Evolutionary conservation across 2,888 invertebrate genomes (phyloP).

Genomic region (Philereme vetulata): DNA sequence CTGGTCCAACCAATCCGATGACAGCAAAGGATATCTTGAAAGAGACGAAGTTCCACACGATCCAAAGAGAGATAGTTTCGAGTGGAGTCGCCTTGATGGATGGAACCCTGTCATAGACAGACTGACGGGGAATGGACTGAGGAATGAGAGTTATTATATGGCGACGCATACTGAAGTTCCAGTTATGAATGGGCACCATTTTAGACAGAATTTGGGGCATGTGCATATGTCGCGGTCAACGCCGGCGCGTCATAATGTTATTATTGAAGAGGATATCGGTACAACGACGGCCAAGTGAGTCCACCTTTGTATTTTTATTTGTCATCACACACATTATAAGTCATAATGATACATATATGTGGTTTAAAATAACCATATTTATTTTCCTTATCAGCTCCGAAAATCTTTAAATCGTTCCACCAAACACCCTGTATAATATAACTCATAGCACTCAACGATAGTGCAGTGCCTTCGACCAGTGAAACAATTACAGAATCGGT

Average conservation of each 20-base stretch:
- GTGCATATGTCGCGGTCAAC: constrained; percentile 76
- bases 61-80: constrained; percentile 80
- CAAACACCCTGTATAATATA: too few species aligned
- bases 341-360: too few species aligned
- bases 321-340: too few species aligned
- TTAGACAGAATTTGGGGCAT: constrained; percentile 66
- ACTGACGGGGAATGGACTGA: constrained; percentile 86
- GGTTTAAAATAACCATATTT: too few species aligned
- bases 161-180: constrained; percentile 88
- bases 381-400: too few species aligned
- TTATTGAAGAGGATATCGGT: constrained; percentile 86
- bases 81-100: constrained; percentile 85
- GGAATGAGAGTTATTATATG: constrained; percentile 97
- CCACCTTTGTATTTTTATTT: background rate
- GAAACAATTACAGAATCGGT: too few species aligned
- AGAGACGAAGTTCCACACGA: constrained; percentile 78
- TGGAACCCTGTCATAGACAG: constrained; percentile 96
- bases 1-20: constrained; percentile 80
- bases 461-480: too few species aligned
- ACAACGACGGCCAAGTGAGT: constrained; percentile 63
- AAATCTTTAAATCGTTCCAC: too few species aligned
- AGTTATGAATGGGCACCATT: constrained; percentile 74
- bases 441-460: too few species aligned
- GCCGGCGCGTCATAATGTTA: constrained; percentile 83
- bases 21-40: constrained; percentile 77